phyloP scores from a whole-genome alignment of 2,888 invertebrate species.

The Azorinus chamasolen region DNA sequence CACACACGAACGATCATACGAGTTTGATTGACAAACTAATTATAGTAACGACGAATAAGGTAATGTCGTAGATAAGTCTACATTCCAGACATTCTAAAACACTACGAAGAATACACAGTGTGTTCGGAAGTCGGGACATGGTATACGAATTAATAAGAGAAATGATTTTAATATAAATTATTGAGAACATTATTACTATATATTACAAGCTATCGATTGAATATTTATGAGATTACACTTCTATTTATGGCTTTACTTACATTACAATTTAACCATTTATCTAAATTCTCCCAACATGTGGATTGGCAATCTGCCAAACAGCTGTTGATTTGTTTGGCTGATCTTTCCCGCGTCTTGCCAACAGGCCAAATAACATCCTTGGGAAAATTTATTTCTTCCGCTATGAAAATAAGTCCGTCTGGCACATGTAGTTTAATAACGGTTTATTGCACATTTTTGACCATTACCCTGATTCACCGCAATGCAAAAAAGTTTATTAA shows the following conservation, averaged over 20 bases:
- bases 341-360: slow-evolving; percentile 85
- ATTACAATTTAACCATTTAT: no score
- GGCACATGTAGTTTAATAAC: not conserved
- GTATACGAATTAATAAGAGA: no score
- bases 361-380: slow-evolving; percentile 68
- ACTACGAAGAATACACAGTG: slow-evolving; percentile 54
- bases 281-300: slow-evolving; percentile 77
- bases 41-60: slow-evolving; percentile 80
- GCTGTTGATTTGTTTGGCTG: slow-evolving; percentile 83
- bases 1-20: slow-evolving; percentile 7
- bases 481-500: no score
- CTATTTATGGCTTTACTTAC: no score
- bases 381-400: slow-evolving; percentile 68
- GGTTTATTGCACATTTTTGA: no score
- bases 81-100: slow-evolving; percentile 81
- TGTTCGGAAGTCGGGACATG: not conserved
- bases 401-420: slow-evolving; percentile 66
- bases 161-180: no score
- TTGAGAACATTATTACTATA: no score
- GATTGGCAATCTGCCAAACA: slow-evolving; percentile 76
- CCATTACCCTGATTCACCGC: no score
- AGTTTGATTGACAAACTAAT: slow-evolving; percentile 70
- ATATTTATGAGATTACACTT: no score
- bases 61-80: slow-evolving; percentile 80
- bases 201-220: no score